Conservation (phyloP, 2,888 invertebrate genomes). For the Drosophila rellima region DNA sequence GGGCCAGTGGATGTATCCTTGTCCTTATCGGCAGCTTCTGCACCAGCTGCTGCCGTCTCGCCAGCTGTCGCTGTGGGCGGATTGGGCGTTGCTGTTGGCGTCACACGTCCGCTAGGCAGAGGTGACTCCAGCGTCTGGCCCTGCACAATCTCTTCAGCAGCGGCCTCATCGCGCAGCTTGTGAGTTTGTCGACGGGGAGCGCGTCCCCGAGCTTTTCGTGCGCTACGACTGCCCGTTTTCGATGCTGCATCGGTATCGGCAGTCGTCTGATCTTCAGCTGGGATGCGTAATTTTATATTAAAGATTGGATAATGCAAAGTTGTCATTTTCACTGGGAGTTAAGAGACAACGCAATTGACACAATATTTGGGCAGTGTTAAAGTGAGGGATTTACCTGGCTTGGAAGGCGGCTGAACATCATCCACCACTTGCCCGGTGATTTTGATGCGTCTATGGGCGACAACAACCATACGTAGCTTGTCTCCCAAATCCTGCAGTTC, state of each 20-base stretch:
- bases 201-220: slow-evolving; percentile 84
- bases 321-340: slow-evolving; percentile 87
- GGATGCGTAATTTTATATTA: slow-evolving; percentile 93
- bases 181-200: slow-evolving; percentile 83
- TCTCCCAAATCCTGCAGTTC: slow-evolving; percentile 98
- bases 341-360: slow-evolving; percentile 63
- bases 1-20: slow-evolving; percentile 9
- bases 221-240: slow-evolving; percentile 80
- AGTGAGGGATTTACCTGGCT: slow-evolving; percentile 61
- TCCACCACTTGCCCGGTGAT: slow-evolving; percentile 93
- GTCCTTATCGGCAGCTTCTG: slow-evolving; percentile 4
- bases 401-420: slow-evolving; percentile 87
- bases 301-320: slow-evolving; percentile 93
- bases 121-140: slow-evolving; percentile 50
- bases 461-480: slow-evolving; percentile 95
- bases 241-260: slow-evolving; percentile 69
- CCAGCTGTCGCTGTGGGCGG: slow-evolving; percentile 11
- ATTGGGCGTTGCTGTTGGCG: slow-evolving; percentile 27
- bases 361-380: slow-evolving; percentile 45
- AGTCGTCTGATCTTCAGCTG: slow-evolving; percentile 89
- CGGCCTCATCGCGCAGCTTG: slow-evolving; percentile 37
- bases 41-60: background rate
- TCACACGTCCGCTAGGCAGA: slow-evolving; percentile 34
- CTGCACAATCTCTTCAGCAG: slow-evolving; percentile 37
- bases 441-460: slow-evolving; percentile 96